Conservation (phyloP, 1,140 invertebrate genomes). For the Nilaparvata lugens region DNA sequence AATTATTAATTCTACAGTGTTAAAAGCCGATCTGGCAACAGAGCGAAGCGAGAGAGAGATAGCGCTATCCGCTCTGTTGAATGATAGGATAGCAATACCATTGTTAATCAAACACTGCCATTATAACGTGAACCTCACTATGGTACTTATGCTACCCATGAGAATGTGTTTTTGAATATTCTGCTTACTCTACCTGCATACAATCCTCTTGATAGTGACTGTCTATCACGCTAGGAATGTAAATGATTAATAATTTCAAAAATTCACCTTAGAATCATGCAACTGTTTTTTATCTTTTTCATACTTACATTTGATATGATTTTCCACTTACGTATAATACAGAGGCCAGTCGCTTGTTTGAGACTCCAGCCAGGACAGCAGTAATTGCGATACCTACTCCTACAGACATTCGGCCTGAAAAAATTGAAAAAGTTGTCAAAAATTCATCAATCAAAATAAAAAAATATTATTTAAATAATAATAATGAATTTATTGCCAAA, state of each 20-base stretch:
- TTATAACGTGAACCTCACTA: no score
- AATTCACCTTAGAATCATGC: not conserved
- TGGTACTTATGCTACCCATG: no score
- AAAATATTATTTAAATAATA: not conserved
- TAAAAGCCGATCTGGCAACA: no score
- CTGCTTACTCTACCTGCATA: not conserved
- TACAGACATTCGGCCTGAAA: constrained; percentile 71
- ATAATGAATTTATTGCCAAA: no score
- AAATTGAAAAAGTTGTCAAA: constrained; percentile 18
- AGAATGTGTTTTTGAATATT: no score
- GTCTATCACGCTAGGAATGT: no score
- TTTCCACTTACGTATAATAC: constrained; percentile 68
- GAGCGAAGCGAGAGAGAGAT: no score
- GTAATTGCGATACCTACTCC: constrained; percentile 52
- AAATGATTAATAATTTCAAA: not conserved
- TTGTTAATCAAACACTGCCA: no score
- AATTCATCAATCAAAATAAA: not conserved
- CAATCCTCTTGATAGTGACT: not conserved
- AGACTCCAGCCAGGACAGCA: constrained; percentile 78
- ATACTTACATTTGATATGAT: not conserved
- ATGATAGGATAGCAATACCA: no score
- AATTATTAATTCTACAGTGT: no score
- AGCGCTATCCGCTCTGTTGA: no score
- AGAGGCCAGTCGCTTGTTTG: constrained; percentile 56
- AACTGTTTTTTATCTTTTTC: not conserved